Conservation (phyloP, 2,888 invertebrate species). For the Nasonovia ribisnigri region DNA sequence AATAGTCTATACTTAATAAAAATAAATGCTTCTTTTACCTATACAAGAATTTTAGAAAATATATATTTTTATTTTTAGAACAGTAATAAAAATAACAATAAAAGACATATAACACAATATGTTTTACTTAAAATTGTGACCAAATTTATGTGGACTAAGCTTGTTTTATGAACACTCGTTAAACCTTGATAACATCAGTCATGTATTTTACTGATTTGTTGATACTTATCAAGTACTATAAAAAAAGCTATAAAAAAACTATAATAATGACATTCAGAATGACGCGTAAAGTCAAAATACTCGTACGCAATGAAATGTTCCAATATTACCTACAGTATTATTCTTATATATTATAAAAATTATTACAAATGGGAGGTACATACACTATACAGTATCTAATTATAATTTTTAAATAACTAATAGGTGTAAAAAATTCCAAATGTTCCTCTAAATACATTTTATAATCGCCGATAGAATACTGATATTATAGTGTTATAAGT, state of each 20-base stretch:
- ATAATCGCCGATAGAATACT: neutral
- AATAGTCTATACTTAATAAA: neutral
- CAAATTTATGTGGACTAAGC: constrained; percentile 8
- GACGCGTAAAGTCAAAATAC: neutral
- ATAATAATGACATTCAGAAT: neutral
- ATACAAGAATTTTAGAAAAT: neutral
- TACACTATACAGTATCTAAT: neutral
- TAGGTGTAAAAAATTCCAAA: neutral
- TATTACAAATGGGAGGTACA: neutral
- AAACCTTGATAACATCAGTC: neutral
- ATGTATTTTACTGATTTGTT: constrained; percentile 5
- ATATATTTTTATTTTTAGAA: neutral
- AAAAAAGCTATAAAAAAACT: constrained; percentile 24
- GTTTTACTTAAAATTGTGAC: neutral
- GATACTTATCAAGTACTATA: constrained; percentile 15
- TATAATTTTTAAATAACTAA: neutral
- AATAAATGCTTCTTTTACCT: neutral
- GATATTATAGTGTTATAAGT: neutral
- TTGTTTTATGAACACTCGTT: constrained; percentile 46
- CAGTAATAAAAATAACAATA: neutral
- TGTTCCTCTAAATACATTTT: neutral
- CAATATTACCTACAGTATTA: neutral
- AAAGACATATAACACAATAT: neutral
- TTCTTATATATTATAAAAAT: neutral
- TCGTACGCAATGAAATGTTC: neutral